Evolutionary conservation across 2,113 vertebrate genomes (phyloP).

Genomic region (Brienomyrus longianalis): DNA sequence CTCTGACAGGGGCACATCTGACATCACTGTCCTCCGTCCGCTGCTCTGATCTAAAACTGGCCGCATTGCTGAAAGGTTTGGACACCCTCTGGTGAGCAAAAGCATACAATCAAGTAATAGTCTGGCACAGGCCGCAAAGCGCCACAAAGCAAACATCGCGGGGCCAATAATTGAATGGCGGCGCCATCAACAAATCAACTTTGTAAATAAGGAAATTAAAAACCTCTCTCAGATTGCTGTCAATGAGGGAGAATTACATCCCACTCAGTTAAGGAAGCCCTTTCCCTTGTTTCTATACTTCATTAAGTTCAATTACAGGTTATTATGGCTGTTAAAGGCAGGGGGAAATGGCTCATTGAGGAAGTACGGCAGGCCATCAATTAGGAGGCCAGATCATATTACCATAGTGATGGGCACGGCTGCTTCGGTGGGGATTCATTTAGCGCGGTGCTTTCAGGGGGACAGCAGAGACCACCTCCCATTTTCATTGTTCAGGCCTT

Average conservation of each 20-base stretch:
- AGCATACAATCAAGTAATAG: background rate
- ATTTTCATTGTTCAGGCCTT: constrained; percentile 63
- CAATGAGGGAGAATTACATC: constrained; percentile 16
- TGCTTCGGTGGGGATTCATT: constrained; percentile 4
- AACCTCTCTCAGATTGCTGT: constrained; percentile 6
- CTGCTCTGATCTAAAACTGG: constrained; percentile 8
- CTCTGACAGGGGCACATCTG: background rate
- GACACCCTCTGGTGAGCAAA: background rate
- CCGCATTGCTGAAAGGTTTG: background rate
- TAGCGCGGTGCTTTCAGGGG: background rate
- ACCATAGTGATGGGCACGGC: constrained; percentile 23
- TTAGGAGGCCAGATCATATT: constrained; percentile 55
- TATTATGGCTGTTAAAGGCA: constrained; percentile 45
- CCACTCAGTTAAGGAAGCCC: constrained; percentile 29
- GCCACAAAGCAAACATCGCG: background rate
- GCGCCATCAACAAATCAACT: constrained; percentile 20
- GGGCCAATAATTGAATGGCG: background rate
- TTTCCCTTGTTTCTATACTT: constrained; percentile 41
- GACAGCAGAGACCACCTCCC: background rate
- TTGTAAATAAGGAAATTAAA: constrained; percentile 13
- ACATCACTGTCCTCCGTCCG: constrained; percentile 11
- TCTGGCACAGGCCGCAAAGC: background rate
- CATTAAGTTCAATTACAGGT: constrained; percentile 64
- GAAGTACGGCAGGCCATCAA: constrained; percentile 52
- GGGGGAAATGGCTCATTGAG: constrained; percentile 45